phyloP scores from a whole-genome alignment of 53 echinoderm and acorn worm species.

The Echinometra lucunter region DNA sequence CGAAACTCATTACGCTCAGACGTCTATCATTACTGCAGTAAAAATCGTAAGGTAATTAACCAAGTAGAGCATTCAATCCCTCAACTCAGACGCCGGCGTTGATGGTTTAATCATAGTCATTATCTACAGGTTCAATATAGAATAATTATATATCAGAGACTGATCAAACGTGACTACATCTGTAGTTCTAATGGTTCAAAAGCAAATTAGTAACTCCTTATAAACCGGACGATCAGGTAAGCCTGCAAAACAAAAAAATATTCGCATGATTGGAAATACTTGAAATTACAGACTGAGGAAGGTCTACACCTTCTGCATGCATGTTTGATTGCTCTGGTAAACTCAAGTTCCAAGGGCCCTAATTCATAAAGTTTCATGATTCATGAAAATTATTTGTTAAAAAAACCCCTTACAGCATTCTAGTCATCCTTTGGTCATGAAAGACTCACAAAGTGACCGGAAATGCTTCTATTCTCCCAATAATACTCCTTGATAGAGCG shows the following conservation, averaged over 20 bases:
- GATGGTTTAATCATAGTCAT: background rate
- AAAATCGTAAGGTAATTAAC: background rate
- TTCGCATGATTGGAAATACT: background rate
- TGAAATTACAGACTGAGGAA: background rate
- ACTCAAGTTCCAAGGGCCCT: background rate
- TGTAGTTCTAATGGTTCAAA: too few species aligned
- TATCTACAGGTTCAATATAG: too few species aligned
- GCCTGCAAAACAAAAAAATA: too few species aligned
- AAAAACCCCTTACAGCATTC: background rate
- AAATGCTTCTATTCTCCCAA: slow-evolving; percentile 43
- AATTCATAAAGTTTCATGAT: background rate
- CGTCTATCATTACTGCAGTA: background rate
- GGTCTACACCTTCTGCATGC: background rate
- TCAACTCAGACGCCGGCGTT: background rate
- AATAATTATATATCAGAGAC: too few species aligned
- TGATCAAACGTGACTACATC: too few species aligned
- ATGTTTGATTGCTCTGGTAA: background rate
- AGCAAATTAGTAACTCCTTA: too few species aligned
- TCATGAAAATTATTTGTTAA: background rate
- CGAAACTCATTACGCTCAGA: background rate
- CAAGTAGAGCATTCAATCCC: background rate
- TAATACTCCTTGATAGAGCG: slow-evolving; percentile 17
- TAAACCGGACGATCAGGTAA: too few species aligned
- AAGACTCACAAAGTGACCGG: slow-evolving; percentile 26
- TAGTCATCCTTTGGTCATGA: background rate